A percentile compares a stretch with the other conserved stretches of the same genome.
These are phyloP conservation scores for Mya arenaria DNA, from an alignment of 1,140 invertebrate genomes.

Conservation along the genomic window DNA sequence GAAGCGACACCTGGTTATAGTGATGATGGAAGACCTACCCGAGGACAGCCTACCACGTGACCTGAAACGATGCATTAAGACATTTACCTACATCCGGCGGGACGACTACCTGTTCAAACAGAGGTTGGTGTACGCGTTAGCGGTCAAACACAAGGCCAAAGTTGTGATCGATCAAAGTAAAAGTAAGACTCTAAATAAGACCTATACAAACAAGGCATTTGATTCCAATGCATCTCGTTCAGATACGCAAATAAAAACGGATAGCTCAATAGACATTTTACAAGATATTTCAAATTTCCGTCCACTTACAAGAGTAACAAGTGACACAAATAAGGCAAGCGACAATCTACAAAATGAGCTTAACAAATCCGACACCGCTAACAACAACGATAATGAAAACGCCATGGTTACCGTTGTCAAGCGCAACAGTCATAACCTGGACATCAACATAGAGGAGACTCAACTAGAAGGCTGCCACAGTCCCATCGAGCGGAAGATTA, in stretches of 20 bases:
- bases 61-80: constrained; percentile 94
- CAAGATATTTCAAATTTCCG: too few species aligned
- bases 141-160: constrained; percentile 38
- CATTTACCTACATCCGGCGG: constrained; percentile 90
- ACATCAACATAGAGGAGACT: constrained; percentile 21
- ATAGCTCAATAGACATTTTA: not conserved
- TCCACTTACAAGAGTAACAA: not conserved
- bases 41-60: constrained; percentile 91
- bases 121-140: constrained; percentile 62
- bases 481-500: constrained; percentile 27
- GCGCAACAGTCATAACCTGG: not conserved
- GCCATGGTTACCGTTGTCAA: not conserved
- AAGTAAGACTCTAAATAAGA: not conserved
- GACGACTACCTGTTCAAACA: constrained; percentile 71
- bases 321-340: not conserved
- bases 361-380: too few species aligned
- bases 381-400: not conserved
- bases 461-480: not conserved
- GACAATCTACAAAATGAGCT: not conserved
- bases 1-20: constrained; percentile 70
- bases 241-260: not conserved
- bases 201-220: not conserved
- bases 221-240: not conserved
- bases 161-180: not conserved
- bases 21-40: constrained; percentile 72